Percentiles rank a stretch among this genome's conserved stretches.
These are phyloP conservation scores for Ramphastos sulfuratus DNA, from an alignment of 2,113 vertebrate genomes.

Conservation along the genomic window DNA sequence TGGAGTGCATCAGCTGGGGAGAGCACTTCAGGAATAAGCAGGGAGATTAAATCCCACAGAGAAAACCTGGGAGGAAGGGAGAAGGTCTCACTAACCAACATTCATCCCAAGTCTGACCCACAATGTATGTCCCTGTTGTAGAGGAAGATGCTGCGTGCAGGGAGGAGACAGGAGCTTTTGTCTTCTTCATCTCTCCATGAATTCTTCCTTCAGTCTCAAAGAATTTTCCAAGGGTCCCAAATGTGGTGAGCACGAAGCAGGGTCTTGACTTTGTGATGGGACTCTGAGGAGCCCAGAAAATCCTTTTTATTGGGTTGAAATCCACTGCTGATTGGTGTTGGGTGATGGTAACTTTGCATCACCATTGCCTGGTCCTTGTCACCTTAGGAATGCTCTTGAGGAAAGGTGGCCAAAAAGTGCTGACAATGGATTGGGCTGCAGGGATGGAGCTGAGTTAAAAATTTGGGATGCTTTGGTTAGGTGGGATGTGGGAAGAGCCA, in stretches of 20 bases:
- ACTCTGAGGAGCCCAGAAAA: neutral
- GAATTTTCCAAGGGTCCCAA: neutral
- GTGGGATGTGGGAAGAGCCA: neutral
- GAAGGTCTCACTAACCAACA: neutral
- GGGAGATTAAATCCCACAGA: neutral
- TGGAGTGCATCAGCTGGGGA: neutral
- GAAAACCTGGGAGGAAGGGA: neutral
- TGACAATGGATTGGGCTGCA: neutral
- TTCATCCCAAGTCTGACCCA: neutral
- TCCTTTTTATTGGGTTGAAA: neutral
- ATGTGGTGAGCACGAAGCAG: neutral
- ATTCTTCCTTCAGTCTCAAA: neutral
- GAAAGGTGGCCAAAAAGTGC: neutral
- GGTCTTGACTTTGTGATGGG: accelerated
- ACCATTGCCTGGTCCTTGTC: accelerated
- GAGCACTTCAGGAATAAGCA: neutral
- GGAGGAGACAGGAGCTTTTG: neutral
- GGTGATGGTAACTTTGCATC: neutral
- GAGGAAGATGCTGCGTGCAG: accelerated
- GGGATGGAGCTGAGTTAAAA: neutral
- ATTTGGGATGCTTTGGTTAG: neutral
- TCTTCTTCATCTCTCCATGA: neutral
- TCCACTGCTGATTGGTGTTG: neutral
- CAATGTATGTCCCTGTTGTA: accelerated
- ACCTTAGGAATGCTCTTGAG: neutral